Base-by-base conservation (phyloP, 2,113 vertebrate genomes). In the Elachura formosa region DNA sequence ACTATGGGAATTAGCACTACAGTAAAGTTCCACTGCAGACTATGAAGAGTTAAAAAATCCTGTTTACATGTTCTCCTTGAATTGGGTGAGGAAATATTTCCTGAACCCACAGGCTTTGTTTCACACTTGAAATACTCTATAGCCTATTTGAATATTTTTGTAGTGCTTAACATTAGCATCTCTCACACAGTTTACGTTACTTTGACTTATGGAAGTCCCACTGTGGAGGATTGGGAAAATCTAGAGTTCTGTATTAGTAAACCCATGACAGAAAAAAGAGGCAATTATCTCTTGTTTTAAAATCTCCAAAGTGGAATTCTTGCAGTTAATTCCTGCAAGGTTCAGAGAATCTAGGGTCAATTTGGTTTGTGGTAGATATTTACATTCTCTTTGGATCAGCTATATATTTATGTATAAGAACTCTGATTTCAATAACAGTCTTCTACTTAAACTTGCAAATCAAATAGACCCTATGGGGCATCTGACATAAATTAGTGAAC, bases 61-160 rank as follows among this genome's bases (percentile, higher is more conserved):
- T 85, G 64, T 90, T 96, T 84, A 83, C 24, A 19, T 75, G 31
- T 83, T 90, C 81, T 93, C 24, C 71, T 90, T 91, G 85, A 87
- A 87, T 51, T 6, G 10, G 6, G 25, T 76, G 55, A 89, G 77
- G 61, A 95, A 94, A 93, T 96, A 76, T 89, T 95, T 95, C 62
- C 63, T 96, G 75, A 95, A 91, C 73, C 67, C 63, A 80, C 41
- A 74, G 95, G 51, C 63, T 95, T 94, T 89, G 73, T 71, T 85
- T 93, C 97, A 93, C 94, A 96, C 93, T 96, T 96, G 93, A 68
- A 95, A 90, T 91, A 76, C 94, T 87, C 92, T 94, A 84, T 89
- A 94, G 34, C 45, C 79, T 64, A 94, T 86, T 96, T 94, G 77
- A 95, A 95, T 90, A 94, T 95, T 95, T 95, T 93, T 77, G 63